phyloP scores from a whole-genome alignment of 2,888 invertebrate species.

The Leptarthrus brevirostris region DNA sequence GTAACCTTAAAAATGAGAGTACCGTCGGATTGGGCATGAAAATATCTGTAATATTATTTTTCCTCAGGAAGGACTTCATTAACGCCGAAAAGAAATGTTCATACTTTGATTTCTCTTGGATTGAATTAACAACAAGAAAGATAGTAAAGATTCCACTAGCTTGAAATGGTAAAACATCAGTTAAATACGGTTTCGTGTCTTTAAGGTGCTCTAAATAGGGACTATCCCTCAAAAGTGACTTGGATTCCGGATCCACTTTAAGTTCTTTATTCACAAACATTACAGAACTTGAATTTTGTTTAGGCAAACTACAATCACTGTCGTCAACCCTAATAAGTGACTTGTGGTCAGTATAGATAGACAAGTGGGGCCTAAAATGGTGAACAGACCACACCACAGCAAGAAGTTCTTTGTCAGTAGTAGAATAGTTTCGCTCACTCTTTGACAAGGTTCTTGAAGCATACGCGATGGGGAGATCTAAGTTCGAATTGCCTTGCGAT shows the following conservation, averaged over 20 bases:
- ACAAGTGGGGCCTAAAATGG: neutral
- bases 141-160: too few species aligned
- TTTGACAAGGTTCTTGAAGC: constrained; percentile 56
- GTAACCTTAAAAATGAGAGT: neutral
- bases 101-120: too few species aligned
- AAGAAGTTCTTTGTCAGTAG: constrained; percentile 56
- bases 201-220: too few species aligned
- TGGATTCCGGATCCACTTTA: too few species aligned
- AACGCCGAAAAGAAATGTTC: too few species aligned
- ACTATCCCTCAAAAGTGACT: too few species aligned
- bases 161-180: too few species aligned
- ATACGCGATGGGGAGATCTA: constrained; percentile 56
- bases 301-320: neutral
- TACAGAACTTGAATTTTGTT: neutral
- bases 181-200: too few species aligned
- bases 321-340: constrained; percentile 51
- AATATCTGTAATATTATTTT: too few species aligned
- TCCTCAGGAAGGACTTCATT: too few species aligned
- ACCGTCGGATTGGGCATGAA: too few species aligned
- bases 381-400: neutral
- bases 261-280: neutral
- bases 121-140: too few species aligned
- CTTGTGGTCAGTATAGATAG: constrained; percentile 58
- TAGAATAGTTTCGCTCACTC: constrained; percentile 56
- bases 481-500: constrained; percentile 50